These are phyloP conservation scores for Drosophila malerkotliana DNA, from an alignment of 1,140 invertebrate genomes.

Conservation along the genomic window DNA sequence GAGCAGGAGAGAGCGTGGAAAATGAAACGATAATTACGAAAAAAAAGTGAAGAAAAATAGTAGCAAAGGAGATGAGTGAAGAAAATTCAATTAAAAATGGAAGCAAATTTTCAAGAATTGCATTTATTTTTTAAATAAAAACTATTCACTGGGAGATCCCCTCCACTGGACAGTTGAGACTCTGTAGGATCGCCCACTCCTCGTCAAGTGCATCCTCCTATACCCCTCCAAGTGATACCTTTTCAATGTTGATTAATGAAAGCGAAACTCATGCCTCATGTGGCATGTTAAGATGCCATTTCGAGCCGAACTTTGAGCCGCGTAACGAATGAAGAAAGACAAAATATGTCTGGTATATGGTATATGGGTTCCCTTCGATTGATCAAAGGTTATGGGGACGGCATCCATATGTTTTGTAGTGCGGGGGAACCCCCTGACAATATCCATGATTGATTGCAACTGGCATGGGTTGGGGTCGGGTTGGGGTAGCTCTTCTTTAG, in stretches of 20 bases:
- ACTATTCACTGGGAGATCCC: constrained; percentile 4
- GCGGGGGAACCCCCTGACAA: constrained; percentile 39
- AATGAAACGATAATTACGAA: constrained; percentile 42
- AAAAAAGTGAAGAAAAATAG: neutral
- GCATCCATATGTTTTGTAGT: neutral
- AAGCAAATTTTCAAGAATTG: constrained; percentile 15
- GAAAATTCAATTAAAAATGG: constrained; percentile 35
- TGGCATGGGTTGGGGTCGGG: neutral
- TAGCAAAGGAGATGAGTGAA: neutral
- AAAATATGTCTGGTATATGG: too few species aligned
- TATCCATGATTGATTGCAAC: constrained; percentile 68
- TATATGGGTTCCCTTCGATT: constrained; percentile 55
- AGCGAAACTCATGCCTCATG: constrained; percentile 43
- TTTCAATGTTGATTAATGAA: constrained; percentile 79
- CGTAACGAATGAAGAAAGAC: constrained; percentile 66
- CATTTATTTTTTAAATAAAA: neutral
- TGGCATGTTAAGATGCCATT: constrained; percentile 61
- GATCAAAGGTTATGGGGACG: constrained; percentile 28
- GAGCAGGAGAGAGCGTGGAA: constrained; percentile 48
- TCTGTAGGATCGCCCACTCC: constrained; percentile 18
- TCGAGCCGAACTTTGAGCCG: constrained; percentile 58
- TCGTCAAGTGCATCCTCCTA: constrained; percentile 36
- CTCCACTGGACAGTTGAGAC: constrained; percentile 30
- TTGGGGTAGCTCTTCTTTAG: constrained; percentile 35
- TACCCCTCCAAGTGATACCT: constrained; percentile 38